Evolutionary conservation across 92 coral and sea anemone species (phyloP).

Genomic region (Meandrina meandrites): DNA sequence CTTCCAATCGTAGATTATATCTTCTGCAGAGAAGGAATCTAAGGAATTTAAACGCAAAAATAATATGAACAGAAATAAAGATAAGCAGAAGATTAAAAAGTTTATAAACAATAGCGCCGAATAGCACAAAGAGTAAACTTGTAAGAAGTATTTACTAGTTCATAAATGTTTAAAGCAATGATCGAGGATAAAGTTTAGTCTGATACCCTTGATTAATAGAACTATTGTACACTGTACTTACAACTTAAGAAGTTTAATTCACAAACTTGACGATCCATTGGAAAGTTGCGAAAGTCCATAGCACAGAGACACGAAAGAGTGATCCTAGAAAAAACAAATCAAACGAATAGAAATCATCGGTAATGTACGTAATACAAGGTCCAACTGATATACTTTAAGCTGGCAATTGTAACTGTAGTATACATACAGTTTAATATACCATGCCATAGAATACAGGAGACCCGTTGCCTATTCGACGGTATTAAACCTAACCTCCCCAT

Average conservation of each 20-base stretch:
- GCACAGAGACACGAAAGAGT: slow-evolving; percentile 73
- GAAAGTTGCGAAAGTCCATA: slow-evolving; percentile 83
- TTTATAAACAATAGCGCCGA: no score
- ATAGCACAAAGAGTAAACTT: background rate
- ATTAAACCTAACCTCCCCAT: no score
- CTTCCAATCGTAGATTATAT: slow-evolving; percentile 72
- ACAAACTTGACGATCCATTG: slow-evolving; percentile 83
- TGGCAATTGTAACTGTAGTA: background rate
- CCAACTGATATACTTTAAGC: no score
- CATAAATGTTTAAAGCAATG: no score
- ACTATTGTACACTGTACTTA: slow-evolving; percentile 46
- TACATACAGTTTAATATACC: no score
- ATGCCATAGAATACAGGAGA: no score
- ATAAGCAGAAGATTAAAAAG: background rate
- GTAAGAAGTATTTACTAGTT: no score
- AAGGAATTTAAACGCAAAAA: background rate
- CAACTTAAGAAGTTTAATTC: slow-evolving; percentile 76
- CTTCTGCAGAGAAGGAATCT: slow-evolving; percentile 75
- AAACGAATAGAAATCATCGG: background rate
- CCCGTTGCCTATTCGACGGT: no score
- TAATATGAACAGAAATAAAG: background rate
- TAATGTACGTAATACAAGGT: no score
- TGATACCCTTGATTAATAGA: no score
- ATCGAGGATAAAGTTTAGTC: no score
- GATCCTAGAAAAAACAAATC: slow-evolving; percentile 46